Evolutionary conservation across 2,113 vertebrate genomes (phyloP).

Genomic region (Dipodomys stephensi): DNA sequence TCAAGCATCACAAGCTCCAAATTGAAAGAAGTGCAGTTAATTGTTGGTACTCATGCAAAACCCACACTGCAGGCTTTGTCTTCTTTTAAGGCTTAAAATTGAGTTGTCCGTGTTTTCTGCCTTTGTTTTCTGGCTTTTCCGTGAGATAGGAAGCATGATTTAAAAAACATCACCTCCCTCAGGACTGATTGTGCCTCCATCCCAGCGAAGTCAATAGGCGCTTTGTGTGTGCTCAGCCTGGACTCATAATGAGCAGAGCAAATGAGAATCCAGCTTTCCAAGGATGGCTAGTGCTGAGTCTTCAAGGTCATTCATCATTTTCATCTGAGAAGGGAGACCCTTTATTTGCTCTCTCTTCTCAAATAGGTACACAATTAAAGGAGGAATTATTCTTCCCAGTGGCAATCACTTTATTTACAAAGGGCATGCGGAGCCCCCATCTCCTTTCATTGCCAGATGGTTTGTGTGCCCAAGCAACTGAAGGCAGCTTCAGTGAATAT

Average conservation of each 20-base stretch:
- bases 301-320: slow-evolving; percentile 82
- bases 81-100: slow-evolving; percentile 46
- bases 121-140: slow-evolving; percentile 62
- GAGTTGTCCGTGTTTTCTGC: slow-evolving; percentile 46
- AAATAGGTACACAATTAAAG: slow-evolving; percentile 81
- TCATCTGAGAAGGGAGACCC: slow-evolving; percentile 71
- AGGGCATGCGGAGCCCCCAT: slow-evolving; percentile 60
- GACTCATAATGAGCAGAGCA: slow-evolving; percentile 75
- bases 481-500: slow-evolving; percentile 73
- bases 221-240: slow-evolving; percentile 72
- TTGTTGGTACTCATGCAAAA: slow-evolving; percentile 42
- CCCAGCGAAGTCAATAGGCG: slow-evolving; percentile 72
- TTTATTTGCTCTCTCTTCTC: slow-evolving; percentile 75
- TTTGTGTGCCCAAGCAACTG: slow-evolving; percentile 55
- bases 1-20: not conserved
- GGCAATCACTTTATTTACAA: slow-evolving; percentile 75
- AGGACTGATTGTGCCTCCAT: slow-evolving; percentile 56
- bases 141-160: slow-evolving; percentile 55
- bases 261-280: slow-evolving; percentile 74
- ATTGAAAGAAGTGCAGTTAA: slow-evolving; percentile 40
- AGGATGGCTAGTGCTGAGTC: slow-evolving; percentile 75
- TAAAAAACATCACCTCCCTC: slow-evolving; percentile 66
- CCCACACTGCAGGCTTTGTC: not conserved
- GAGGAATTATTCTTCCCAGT: slow-evolving; percentile 74
- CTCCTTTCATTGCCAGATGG: slow-evolving; percentile 70